A percentile compares a stretch with the other conserved stretches of the same genome.
These are phyloP conservation scores for Calcarius lapponicus DNA, from an alignment of 2,797 vertebrate species.

Conservation along the genomic window DNA sequence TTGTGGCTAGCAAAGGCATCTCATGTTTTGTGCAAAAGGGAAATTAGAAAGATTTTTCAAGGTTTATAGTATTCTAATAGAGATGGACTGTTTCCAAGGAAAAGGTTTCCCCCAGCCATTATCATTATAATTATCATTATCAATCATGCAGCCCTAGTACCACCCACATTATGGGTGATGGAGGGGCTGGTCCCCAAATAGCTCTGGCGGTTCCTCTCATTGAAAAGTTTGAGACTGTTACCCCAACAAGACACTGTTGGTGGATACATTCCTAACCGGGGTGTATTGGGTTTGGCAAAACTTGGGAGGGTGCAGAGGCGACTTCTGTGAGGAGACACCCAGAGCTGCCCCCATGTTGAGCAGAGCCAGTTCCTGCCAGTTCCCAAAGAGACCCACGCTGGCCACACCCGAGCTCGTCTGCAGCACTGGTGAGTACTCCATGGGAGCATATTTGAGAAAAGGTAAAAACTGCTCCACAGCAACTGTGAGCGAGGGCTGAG, in stretches of 20 bases:
- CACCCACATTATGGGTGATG: background rate
- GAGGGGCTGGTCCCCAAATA: background rate
- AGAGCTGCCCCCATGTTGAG: background rate
- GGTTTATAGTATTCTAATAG: background rate
- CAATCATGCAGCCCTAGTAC: background rate
- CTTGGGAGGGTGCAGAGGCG: background rate
- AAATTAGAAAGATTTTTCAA: background rate
- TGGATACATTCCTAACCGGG: background rate
- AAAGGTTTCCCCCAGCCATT: background rate
- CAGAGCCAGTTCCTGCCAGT: background rate
- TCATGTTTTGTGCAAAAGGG: background rate
- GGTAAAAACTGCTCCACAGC: background rate
- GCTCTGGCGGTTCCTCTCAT: background rate
- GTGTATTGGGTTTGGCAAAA: background rate
- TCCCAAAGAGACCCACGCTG: background rate
- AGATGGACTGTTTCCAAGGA: background rate
- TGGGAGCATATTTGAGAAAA: background rate
- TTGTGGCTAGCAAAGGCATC: background rate
- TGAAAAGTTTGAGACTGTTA: background rate
- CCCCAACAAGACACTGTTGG: background rate
- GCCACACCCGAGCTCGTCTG: background rate
- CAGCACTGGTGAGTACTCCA: fast-evolving
- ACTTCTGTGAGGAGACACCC: background rate
- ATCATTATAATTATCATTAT: background rate
- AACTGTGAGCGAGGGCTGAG: background rate